These are phyloP conservation scores for Kradibia gibbosae DNA, from an alignment of 1,140 invertebrate genomes.

Conservation along the genomic window DNA sequence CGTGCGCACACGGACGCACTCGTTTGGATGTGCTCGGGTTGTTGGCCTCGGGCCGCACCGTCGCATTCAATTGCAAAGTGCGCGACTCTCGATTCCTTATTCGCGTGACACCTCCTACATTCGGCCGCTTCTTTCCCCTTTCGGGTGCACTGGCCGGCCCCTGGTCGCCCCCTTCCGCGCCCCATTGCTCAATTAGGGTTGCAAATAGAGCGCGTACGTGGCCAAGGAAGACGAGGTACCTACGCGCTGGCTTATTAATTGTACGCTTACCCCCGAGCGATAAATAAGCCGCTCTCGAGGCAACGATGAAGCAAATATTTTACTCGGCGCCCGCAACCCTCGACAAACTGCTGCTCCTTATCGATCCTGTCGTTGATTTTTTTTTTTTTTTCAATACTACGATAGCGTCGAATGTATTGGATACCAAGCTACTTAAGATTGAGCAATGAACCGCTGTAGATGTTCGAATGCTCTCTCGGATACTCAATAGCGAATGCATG, in stretches of 20 bases:
- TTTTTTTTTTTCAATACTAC: too few species aligned
- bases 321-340: too few species aligned
- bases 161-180: not conserved
- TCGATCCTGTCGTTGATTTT: too few species aligned
- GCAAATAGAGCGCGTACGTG: not conserved
- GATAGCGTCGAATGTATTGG: too few species aligned
- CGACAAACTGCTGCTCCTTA: too few species aligned
- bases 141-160: not conserved
- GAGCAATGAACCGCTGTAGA: too few species aligned
- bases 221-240: not conserved
- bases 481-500: too few species aligned
- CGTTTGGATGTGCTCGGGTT: not conserved
- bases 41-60: constrained; percentile 12
- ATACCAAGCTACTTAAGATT: too few species aligned
- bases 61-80: constrained; percentile 23
- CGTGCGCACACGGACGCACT: too few species aligned
- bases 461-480: too few species aligned
- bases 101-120: constrained; percentile 7
- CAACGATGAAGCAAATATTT: not conserved
- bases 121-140: not conserved
- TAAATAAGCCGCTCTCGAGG: not conserved
- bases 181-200: not conserved
- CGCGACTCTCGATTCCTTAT: constrained; percentile 16
- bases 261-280: not conserved
- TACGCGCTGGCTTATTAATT: not conserved